Evolutionary conservation across 2,113 vertebrate genomes (phyloP), one percentile per base, ranked within the genome.

Genomic region (Zootoca vivipara): DNA sequence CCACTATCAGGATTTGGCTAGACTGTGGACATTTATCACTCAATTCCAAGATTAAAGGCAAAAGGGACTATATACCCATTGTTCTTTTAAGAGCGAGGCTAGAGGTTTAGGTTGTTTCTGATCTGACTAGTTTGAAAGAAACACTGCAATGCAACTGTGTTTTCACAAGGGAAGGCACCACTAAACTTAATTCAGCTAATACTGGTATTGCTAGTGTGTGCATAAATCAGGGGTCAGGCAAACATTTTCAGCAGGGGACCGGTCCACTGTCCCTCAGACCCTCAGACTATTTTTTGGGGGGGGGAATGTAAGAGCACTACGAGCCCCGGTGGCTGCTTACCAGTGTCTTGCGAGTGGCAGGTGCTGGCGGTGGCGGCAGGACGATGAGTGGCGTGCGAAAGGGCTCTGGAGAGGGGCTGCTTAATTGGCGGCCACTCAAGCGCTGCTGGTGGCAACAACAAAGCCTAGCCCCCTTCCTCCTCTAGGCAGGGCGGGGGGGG

Each of bases 1-100:
- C 90, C 40, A 30, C 96, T 97, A 87, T 96, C 96, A 90, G 97
- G 93, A 98, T 95, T 86, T 33, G 94, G 96, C 97, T 97, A 95
- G 95, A 93, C 74, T 96, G 97, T 96, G 92, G 97, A 98, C 97
- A 98, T 40, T 1, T 79, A 42, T 89, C 28, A 42, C 82, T 88
- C 46, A 24, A 9, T 80, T 15, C 85, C 40, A 81, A 8, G 15
- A 75, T 72, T 7, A 67, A 58, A 15, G 38, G 9, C 46, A 2
- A 18, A 40, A 46, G 40, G 42, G 67, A 42, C 13, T 72, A 28
- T 85, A 81, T 40, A 46, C 6, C 8, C 5, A 46, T 52, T 33
- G 18, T 42, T 28, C 24, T 42, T 78, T 46, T 26, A 64, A 38
- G 72, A 77, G 33, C 10, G 28, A 42, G 22, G 12, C 26, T 28